phyloP scores from a whole-genome alignment of 2,888 invertebrate genomes.

The Drosophila imparisetae region DNA sequence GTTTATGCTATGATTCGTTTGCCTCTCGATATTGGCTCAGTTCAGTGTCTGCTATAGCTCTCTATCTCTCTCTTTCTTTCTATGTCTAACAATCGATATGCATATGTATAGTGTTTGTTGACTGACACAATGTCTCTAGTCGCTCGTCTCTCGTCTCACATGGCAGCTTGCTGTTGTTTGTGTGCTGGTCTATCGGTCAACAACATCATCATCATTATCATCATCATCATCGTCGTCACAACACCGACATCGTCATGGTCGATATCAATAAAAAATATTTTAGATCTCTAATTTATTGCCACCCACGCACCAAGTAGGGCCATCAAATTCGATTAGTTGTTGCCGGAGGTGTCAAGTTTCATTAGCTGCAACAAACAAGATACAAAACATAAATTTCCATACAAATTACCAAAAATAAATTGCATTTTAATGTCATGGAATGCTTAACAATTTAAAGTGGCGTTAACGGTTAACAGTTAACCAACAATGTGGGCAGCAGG shows the following conservation, averaged over 20 bases:
- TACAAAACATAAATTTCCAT: slow-evolving; percentile 26
- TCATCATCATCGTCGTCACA: slow-evolving; percentile 10
- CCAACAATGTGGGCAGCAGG: slow-evolving; percentile 50
- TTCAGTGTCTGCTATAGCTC: background rate
- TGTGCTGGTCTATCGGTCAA: slow-evolving; percentile 48
- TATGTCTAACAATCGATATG: slow-evolving; percentile 19
- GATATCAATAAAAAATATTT: slow-evolving; percentile 46
- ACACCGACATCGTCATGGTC: slow-evolving; percentile 11
- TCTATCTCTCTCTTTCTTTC: background rate
- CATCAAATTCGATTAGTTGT: slow-evolving; percentile 31
- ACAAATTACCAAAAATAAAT: background rate
- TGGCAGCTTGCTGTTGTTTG: slow-evolving; percentile 27
- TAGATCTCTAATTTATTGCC: slow-evolving; percentile 49
- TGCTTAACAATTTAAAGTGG: slow-evolving; percentile 42
- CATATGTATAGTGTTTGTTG: slow-evolving; percentile 14
- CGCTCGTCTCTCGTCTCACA: slow-evolving; percentile 29
- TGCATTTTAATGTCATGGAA: slow-evolving; percentile 42
- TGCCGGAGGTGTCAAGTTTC: slow-evolving; percentile 63
- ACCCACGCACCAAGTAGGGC: slow-evolving; percentile 52
- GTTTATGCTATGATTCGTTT: slow-evolving; percentile 38
- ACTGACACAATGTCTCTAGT: slow-evolving; percentile 6
- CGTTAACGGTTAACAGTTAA: slow-evolving; percentile 32
- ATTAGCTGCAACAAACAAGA: slow-evolving; percentile 70
- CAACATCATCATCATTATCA: slow-evolving; percentile 27
- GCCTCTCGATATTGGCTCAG: slow-evolving; percentile 22